Evolutionary conservation across 1,140 invertebrate genomes (phyloP).

Genomic region (Chironomus tepperi): DNA sequence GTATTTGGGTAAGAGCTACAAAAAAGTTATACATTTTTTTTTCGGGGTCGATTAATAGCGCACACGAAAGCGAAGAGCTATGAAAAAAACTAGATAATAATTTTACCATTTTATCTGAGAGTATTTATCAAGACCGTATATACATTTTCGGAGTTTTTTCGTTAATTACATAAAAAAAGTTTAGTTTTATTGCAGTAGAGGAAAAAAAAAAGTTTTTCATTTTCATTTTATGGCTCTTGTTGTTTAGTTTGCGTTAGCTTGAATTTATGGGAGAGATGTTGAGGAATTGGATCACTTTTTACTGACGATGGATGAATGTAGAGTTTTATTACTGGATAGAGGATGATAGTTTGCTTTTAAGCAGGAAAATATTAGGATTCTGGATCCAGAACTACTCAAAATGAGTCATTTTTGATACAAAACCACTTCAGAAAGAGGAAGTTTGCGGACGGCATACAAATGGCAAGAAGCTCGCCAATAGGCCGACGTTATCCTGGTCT

Average conservation of each 20-base stretch:
- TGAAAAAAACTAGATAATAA: not conserved
- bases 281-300: too few relatives aligned
- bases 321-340: too few relatives aligned
- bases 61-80: not conserved
- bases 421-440: too few relatives aligned
- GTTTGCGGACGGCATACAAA: too few relatives aligned
- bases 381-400: too few relatives aligned
- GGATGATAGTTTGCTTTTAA: too few relatives aligned
- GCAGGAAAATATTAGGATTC: too few relatives aligned
- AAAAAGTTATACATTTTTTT: not conserved
- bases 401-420: too few relatives aligned
- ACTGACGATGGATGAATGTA: too few relatives aligned
- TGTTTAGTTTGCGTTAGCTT: not conserved
- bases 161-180: slow-evolving; percentile 11
- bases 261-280: not conserved
- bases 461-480: too few relatives aligned
- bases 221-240: not conserved
- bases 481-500: too few relatives aligned
- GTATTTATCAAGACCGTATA: not conserved
- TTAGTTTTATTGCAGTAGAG: not conserved
- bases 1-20: slow-evolving; percentile 7
- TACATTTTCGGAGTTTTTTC: not conserved
- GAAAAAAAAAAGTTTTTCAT: not conserved
- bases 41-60: not conserved
- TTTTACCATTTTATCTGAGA: not conserved